Base-by-base conservation (phyloP, 1,140 invertebrate genomes). In the Dendrolimus punctatus region DNA sequence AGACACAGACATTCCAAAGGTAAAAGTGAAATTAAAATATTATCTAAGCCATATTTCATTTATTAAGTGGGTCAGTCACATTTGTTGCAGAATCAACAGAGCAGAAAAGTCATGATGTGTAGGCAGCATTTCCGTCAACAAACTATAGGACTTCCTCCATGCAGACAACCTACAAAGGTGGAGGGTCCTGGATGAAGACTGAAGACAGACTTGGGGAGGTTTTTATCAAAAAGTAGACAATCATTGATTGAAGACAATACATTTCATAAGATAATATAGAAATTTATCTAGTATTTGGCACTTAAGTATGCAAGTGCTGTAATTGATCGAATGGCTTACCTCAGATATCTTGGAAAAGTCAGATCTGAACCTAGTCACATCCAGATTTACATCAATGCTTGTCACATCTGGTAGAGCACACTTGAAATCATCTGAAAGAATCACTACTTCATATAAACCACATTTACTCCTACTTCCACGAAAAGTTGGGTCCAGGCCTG, bases 311-410 rank as follows among this genome's bases (percentile, higher is more conserved):
- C 23, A 23, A 23, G 23, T 3, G 3, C 23, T 23, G 23, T 23
- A 23, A 23, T 23, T 23, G 23, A 2, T 23, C 23, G 3, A 23
- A 23, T 23, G 38, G 60, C 48, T 57, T 57, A 88, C 86, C 80
- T 88, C 86, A 42, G 85, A 85, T 64, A 88, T 80, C 66, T 81
- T 85, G 0, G 82, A 80, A 51, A 85, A 88, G 60, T 87, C 84
- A 7, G 82, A 80, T 56, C 80, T 67, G 58, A 85, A 87, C 57
- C 76, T 69, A 42, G 73, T 74, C 43, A 86, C 61, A 62, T 88
- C 82, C 49, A 87, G 62, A 59, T 85, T 80, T 9, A 71, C 62
- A 53, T 85, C 83, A 39, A 79, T 62, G 47, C 73, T 76, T 36
- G 68, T 77, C 4, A 88, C 79, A 67, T 88, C 86, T 1, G 86